A percentile compares a stretch with the other conserved stretches of the same genome.
Conservation (phyloP, 2,888 invertebrate genomes). For the Calameuta pallipes region DNA sequence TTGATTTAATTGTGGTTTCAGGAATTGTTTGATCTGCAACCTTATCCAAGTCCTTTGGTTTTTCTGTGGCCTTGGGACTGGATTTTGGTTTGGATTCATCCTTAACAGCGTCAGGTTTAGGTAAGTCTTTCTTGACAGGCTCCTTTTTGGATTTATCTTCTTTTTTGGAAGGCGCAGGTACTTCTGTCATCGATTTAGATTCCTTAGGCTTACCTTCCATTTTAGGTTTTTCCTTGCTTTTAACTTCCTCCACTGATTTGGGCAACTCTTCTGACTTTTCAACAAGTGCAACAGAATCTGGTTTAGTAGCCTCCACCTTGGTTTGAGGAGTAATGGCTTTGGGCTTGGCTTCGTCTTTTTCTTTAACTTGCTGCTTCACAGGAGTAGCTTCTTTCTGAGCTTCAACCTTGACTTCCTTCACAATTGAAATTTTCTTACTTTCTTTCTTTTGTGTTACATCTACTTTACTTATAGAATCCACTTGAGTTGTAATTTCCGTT, state of each 20-base stretch:
- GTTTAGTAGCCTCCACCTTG: constrained; percentile 21
- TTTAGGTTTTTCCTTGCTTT: constrained; percentile 20
- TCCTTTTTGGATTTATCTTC: neutral
- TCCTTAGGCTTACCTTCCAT: constrained; percentile 12
- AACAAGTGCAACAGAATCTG: neutral
- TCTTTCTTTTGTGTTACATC: neutral
- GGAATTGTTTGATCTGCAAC: neutral
- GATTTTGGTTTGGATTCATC: constrained; percentile 7
- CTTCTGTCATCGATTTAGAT: neutral
- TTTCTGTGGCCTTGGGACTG: neutral
- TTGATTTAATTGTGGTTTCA: constrained; percentile 1
- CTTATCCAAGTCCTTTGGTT: neutral
- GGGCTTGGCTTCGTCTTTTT: constrained; percentile 31
- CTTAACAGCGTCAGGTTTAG: constrained; percentile 3
- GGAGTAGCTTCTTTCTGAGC: constrained; percentile 23
- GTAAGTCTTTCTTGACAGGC: constrained; percentile 8
- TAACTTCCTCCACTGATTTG: constrained; percentile 6
- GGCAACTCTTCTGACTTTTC: neutral
- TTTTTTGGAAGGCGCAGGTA: neutral
- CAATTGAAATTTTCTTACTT: constrained; percentile 2
- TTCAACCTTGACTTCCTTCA: constrained; percentile 37
- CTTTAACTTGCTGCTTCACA: constrained; percentile 33
- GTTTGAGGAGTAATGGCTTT: constrained; percentile 19
- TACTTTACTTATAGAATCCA: neutral
- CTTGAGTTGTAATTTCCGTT: neutral